Conservation (phyloP, 2,888 invertebrate species). For the Thumatha senex region DNA sequence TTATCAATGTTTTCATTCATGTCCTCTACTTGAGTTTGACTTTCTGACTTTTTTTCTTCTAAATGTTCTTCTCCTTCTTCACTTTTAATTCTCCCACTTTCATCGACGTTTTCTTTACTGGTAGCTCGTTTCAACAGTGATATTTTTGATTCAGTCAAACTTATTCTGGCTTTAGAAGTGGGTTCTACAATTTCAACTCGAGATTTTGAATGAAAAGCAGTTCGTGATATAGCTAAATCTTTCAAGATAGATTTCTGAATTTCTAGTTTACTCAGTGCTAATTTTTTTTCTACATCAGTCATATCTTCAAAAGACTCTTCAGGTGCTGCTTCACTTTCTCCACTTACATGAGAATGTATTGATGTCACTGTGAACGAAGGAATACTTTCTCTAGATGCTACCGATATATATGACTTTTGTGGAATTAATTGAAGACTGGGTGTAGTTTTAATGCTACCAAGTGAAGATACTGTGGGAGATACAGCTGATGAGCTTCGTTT, state of each 20-base stretch:
- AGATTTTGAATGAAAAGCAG: not conserved
- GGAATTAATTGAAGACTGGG: slow-evolving; percentile 66
- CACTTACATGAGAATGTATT: slow-evolving; percentile 48
- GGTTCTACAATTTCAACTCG: not conserved
- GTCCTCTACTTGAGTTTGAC: too few species aligned
- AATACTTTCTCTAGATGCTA: slow-evolving; percentile 56
- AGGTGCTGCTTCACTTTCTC: slow-evolving; percentile 12
- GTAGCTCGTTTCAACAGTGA: too few species aligned
- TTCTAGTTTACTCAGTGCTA: slow-evolving; percentile 63
- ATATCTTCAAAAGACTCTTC: slow-evolving; percentile 40
- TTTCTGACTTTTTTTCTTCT: too few species aligned
- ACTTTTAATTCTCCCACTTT: too few species aligned
- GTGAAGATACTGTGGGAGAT: slow-evolving; percentile 46
- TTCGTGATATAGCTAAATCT: slow-evolving; percentile 60
- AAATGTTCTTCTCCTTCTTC: too few species aligned
- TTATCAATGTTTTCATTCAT: too few species aligned
- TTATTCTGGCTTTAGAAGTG: not conserved
- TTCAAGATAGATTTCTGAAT: slow-evolving; percentile 70
- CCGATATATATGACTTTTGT: slow-evolving; percentile 35
- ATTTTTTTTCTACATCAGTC: slow-evolving; percentile 52
- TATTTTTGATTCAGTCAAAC: too few species aligned
- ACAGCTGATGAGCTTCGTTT: slow-evolving; percentile 7
- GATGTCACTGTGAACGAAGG: slow-evolving; percentile 63
- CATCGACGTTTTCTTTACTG: too few species aligned
- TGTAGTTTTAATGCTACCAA: slow-evolving; percentile 62